Evolutionary conservation across 1,140 invertebrate species (phyloP).

Genomic region (Trypoxylus dichotomus): DNA sequence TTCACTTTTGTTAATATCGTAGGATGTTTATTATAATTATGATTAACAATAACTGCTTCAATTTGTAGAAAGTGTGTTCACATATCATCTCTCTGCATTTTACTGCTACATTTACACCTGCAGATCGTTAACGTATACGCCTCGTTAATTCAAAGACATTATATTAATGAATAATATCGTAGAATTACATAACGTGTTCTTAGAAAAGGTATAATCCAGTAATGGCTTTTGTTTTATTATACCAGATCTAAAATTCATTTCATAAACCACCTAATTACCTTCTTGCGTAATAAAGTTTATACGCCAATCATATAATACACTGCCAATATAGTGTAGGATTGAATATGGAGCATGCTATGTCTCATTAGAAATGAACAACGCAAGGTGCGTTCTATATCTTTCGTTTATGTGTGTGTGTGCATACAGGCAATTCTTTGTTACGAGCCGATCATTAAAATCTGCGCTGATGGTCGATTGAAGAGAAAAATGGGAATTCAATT

Average conservation of each 20-base stretch:
- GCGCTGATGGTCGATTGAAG: background rate
- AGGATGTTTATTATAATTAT: no score
- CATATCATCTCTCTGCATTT: background rate
- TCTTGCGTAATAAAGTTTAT: constrained; percentile 14
- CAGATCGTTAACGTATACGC: background rate
- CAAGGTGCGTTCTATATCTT: background rate
- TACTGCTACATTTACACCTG: background rate
- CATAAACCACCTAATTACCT: background rate
- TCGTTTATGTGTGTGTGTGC: background rate
- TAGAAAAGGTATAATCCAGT: background rate
- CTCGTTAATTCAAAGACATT: background rate
- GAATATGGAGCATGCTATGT: background rate
- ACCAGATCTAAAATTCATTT: background rate
- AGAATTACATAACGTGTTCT: background rate
- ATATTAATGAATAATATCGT: background rate
- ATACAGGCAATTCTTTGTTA: constrained; percentile 10
- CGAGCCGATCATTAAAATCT: background rate
- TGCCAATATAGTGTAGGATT: background rate
- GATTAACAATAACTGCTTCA: background rate
- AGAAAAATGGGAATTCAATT: constrained; percentile 11
- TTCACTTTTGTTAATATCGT: no score
- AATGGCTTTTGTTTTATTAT: background rate
- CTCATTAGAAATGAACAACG: constrained; percentile 11
- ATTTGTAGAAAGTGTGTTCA: background rate
- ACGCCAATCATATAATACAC: background rate